A percentile compares a stretch with the other conserved stretches of the same genome.
Conservation (phyloP, 2,113 vertebrate species). For the Albula glossodonta region DNA sequence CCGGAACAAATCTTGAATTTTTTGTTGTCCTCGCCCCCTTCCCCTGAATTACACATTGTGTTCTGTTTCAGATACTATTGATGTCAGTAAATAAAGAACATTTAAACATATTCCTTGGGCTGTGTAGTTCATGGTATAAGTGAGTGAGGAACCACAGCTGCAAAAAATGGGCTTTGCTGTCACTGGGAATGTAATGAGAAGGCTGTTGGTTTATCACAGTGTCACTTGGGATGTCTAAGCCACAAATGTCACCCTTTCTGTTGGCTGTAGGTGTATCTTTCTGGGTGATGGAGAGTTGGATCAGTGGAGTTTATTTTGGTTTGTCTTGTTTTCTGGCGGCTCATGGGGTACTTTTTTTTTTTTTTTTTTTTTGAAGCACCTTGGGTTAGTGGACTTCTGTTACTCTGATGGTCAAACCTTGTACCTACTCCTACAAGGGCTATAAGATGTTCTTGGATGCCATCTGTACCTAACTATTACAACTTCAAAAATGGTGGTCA, state of each 20-base stretch:
- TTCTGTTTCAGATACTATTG: slow-evolving; percentile 8
- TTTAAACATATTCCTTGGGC: slow-evolving; percentile 22
- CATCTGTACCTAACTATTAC: neutral
- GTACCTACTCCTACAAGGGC: no score
- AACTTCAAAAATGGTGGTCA: neutral
- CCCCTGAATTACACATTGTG: neutral
- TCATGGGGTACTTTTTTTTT: neutral
- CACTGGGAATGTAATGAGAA: neutral
- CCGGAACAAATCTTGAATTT: neutral
- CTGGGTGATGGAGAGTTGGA: neutral
- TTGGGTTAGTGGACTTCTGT: neutral
- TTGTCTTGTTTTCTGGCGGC: neutral
- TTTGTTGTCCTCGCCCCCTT: neutral
- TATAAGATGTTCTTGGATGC: no score
- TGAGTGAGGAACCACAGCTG: neutral
- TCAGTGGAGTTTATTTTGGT: neutral
- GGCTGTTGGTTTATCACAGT: neutral
- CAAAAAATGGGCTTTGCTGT: no score
- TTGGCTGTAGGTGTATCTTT: neutral
- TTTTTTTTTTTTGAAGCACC: neutral
- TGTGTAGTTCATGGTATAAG: neutral
- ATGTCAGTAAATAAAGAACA: slow-evolving; percentile 21
- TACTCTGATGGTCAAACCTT: no score
- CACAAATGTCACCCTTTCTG: neutral
- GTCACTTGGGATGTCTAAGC: neutral